phyloP scores from a whole-genome alignment of 2,888 invertebrate species.

The Nephrotoma appendiculata region DNA sequence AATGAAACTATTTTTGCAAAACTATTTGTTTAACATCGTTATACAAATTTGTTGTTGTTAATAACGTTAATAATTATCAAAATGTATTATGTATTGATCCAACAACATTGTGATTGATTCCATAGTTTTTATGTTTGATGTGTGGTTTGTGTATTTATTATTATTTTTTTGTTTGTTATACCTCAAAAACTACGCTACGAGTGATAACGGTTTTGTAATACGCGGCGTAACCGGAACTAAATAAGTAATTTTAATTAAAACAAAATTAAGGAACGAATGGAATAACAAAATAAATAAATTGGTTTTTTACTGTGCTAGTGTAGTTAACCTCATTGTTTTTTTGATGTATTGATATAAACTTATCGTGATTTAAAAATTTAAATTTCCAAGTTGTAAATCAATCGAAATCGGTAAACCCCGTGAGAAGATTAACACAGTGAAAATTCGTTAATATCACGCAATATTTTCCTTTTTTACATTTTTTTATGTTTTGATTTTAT shows the following conservation, averaged over 20 bases:
- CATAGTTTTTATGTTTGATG: neutral
- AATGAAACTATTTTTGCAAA: neutral
- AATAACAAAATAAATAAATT: neutral
- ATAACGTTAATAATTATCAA: neutral
- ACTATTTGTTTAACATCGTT: neutral
- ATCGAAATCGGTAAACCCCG: neutral
- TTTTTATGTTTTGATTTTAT: neutral
- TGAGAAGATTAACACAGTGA: neutral
- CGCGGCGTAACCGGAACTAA: neutral
- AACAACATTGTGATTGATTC: constrained; percentile 1
- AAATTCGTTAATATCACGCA: neutral
- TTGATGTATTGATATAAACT: neutral
- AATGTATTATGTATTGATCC: neutral
- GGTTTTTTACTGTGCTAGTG: no score
- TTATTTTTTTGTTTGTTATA: neutral
- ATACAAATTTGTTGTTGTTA: neutral
- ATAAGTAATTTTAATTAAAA: neutral
- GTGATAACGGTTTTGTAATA: neutral
- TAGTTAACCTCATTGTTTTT: neutral
- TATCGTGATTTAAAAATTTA: neutral
- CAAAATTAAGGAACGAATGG: neutral
- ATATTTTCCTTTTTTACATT: neutral
- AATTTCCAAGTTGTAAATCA: neutral
- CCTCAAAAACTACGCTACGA: neutral
- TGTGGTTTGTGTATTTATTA: neutral